phyloP scores from a whole-genome alignment of 2,113 vertebrate species.

The Serinus canaria region DNA sequence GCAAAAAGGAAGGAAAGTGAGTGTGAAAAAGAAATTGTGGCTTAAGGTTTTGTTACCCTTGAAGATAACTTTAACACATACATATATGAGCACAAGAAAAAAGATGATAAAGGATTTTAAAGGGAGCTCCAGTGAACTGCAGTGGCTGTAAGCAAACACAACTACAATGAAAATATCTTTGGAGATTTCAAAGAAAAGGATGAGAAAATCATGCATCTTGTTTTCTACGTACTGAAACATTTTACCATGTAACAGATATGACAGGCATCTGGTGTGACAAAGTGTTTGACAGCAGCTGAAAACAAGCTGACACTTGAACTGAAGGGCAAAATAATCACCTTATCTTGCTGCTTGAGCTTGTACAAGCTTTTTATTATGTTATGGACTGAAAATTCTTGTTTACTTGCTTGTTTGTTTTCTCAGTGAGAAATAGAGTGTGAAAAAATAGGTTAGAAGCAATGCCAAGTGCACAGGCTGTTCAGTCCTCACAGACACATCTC shows the following conservation, averaged over 20 bases:
- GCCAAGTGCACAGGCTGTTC: slow-evolving; percentile 13
- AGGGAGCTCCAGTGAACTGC: background rate
- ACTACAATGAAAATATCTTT: background rate
- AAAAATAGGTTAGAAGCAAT: slow-evolving; percentile 10
- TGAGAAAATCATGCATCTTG: background rate
- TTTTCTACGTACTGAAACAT: background rate
- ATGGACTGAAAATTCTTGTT: background rate
- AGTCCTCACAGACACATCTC: background rate
- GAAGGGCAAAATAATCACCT: background rate
- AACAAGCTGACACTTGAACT: slow-evolving; percentile 7
- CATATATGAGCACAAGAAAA: background rate
- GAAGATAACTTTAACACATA: background rate
- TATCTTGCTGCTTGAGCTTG: background rate
- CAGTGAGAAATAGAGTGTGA: background rate
- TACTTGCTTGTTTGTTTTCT: slow-evolving; percentile 28
- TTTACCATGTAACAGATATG: background rate
- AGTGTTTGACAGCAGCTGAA: background rate
- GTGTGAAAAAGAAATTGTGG: fast-evolving
- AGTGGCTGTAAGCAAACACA: background rate
- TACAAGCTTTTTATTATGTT: background rate
- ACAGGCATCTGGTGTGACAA: background rate
- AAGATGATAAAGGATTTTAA: background rate
- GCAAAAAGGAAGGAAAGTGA: background rate
- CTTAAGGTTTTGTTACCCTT: background rate
- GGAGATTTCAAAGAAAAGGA: background rate